A percentile compares a stretch with the other conserved stretches of the same genome.
These are phyloP conservation scores for Archaeoteleia sp. DNA, from an alignment of 2,888 invertebrate species.

Conservation along the genomic window DNA sequence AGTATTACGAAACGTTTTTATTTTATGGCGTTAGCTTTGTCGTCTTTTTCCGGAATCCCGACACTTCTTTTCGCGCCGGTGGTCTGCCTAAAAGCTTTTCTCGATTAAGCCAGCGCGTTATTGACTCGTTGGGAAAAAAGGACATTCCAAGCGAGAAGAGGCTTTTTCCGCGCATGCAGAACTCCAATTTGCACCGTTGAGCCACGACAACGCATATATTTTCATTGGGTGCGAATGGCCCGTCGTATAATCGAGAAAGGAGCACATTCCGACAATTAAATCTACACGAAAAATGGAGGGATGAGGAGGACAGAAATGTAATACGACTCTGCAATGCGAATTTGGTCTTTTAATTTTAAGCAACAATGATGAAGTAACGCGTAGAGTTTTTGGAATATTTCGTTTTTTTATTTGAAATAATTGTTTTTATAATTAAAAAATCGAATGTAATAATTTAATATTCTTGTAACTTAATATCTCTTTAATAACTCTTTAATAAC, in stretches of 20 bases:
- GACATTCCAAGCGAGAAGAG: slow-evolving; percentile 16
- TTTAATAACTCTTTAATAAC: too few relatives aligned
- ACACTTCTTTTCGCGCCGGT: slow-evolving; percentile 12
- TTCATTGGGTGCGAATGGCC: slow-evolving; percentile 32
- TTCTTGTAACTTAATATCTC: too few relatives aligned
- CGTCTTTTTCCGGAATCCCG: slow-evolving; percentile 9
- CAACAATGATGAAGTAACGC: too few relatives aligned
- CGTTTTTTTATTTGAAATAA: too few relatives aligned
- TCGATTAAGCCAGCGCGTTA: slow-evolving; percentile 39
- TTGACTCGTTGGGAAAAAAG: slow-evolving; percentile 33
- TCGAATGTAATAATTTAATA: too few relatives aligned
- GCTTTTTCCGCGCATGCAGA: slow-evolving; percentile 25
- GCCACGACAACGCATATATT: slow-evolving; percentile 17
- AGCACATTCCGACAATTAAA: slow-evolving; percentile 38
- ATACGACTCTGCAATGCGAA: too few relatives aligned
- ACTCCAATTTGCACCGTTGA: slow-evolving; percentile 30
- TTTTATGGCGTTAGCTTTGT: slow-evolving; percentile 2
- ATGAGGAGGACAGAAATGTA: too few relatives aligned
- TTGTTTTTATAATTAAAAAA: too few relatives aligned
- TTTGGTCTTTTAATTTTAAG: too few relatives aligned
- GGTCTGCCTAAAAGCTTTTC: slow-evolving; percentile 44
- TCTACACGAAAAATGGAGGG: too few relatives aligned
- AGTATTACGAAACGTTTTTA: slow-evolving; percentile 7
- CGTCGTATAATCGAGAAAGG: slow-evolving; percentile 15
- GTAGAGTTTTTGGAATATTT: too few relatives aligned